Conservation (phyloP, 2,113 vertebrate genomes). For the Oreocharis arfaki region DNA sequence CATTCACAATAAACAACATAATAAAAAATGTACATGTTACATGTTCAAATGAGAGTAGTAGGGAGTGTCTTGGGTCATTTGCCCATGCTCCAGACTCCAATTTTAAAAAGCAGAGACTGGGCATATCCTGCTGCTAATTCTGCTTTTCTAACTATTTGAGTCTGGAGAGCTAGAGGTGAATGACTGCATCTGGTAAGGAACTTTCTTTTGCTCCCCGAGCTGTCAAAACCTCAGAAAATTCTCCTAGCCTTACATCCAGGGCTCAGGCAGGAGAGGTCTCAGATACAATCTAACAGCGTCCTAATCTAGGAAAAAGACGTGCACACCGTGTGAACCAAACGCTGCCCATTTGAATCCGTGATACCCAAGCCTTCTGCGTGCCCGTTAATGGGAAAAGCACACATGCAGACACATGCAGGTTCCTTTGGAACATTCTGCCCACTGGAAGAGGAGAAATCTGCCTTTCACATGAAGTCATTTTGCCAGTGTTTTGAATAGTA, state of each 20-base stretch:
- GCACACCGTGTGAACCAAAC: neutral
- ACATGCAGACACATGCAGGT: neutral
- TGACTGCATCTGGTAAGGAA: neutral
- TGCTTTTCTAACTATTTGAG: neutral
- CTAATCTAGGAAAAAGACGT: neutral
- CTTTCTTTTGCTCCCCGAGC: neutral
- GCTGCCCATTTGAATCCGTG: accelerated
- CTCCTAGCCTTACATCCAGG: neutral
- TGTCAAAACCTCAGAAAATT: neutral
- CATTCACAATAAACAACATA: neutral
- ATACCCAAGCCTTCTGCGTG: neutral
- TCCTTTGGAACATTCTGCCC: conserved; percentile 15
- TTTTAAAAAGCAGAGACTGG: neutral
- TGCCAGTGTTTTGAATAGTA: conserved; percentile 50
- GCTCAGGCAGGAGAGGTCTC: neutral
- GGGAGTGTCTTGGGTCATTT: neutral
- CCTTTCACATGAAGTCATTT: conserved; percentile 51
- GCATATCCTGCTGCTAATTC: neutral
- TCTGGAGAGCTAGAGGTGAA: neutral
- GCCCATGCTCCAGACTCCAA: neutral
- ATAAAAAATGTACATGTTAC: neutral
- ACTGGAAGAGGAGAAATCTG: conserved; percentile 33
- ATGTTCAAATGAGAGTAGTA: neutral
- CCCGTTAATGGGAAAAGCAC: neutral
- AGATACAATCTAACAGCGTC: neutral